Evolutionary conservation across 2,888 invertebrate genomes (phyloP), one percentile per base, ranked within the genome.

Genomic region (Oligia fasciuncula): DNA sequence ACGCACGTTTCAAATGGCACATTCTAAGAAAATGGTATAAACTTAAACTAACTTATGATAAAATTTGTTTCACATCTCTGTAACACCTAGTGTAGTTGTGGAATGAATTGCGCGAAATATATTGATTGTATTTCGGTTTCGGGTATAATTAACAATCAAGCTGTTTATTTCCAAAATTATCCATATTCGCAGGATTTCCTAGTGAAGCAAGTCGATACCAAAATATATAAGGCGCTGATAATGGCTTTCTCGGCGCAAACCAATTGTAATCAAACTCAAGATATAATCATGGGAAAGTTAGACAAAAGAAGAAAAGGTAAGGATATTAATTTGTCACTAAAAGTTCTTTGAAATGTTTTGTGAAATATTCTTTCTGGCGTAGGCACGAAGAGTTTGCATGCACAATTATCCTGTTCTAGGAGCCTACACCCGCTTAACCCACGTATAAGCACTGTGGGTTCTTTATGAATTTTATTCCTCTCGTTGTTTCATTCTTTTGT

Each of bases 201-300:
- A 79, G 96, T 99, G 69, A 98, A 98, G 91, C 98, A 98, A 93
- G 98, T 99, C 83, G 98, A 99, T 91, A 97, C 98, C 1, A 97
- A 97, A 70, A 93, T 98, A 0, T 99, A 98, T 92, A 98, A 98
- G 91, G 99, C 99, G 0, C 95, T 99, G 62, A 98, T 99, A 85
- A 98, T 99, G 91, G 99, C 98, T 87, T 99, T 99, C 94, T 99
- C 99, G 0, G 99, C 99, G 0, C 99, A 99, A 96, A 99, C 99
- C 0, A 98, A 98, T 35, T 99, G 99, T 57, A 99, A 98, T 95
- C 99, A 99, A 94, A 99, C 99, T 0, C 99, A 99, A 95, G 99
- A 99, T 91, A 99, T 99, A 76, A 98, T 99, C 69, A 99, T 99
- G 99, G 98, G 98, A 6, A 99, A 99, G 94, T 94, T 99, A 88